Conservation (phyloP, 2,888 invertebrate genomes). For the Cylindroiulus punctatus region DNA sequence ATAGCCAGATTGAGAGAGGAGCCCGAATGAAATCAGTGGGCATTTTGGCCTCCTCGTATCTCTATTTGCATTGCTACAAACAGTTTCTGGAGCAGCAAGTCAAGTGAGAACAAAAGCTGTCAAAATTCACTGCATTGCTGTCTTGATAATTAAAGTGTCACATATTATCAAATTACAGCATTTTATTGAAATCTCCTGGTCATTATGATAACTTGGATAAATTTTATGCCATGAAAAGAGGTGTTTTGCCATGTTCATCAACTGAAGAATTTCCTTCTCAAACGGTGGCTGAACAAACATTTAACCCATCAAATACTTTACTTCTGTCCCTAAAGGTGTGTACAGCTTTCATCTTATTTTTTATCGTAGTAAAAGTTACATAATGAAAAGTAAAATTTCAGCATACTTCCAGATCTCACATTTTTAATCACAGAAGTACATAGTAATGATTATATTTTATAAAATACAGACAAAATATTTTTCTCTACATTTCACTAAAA, state of each 20-base stretch:
- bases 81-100: slow-evolving; percentile 66
- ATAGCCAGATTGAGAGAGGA: slow-evolving; percentile 66
- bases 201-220: slow-evolving; percentile 64
- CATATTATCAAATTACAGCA: slow-evolving; percentile 62
- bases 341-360: background rate
- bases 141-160: background rate
- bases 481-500: too few species aligned
- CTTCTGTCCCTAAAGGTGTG: background rate
- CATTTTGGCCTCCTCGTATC: slow-evolving; percentile 66
- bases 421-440: too few species aligned
- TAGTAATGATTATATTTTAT: too few species aligned
- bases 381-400: too few species aligned
- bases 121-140: background rate
- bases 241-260: slow-evolving; percentile 46
- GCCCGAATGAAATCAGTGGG: slow-evolving; percentile 68
- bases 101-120: slow-evolving; percentile 62
- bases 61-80: slow-evolving; percentile 65
- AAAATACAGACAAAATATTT: too few species aligned
- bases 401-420: too few species aligned
- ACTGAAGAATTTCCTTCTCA: background rate
- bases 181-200: slow-evolving; percentile 65
- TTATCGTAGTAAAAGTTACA: too few species aligned
- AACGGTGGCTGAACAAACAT: background rate
- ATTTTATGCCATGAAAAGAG: slow-evolving; percentile 65
- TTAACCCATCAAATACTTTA: background rate